phyloP scores from a whole-genome alignment of 2,797 vertebrate genomes.

The Schizopygopsis pylzovi region DNA sequence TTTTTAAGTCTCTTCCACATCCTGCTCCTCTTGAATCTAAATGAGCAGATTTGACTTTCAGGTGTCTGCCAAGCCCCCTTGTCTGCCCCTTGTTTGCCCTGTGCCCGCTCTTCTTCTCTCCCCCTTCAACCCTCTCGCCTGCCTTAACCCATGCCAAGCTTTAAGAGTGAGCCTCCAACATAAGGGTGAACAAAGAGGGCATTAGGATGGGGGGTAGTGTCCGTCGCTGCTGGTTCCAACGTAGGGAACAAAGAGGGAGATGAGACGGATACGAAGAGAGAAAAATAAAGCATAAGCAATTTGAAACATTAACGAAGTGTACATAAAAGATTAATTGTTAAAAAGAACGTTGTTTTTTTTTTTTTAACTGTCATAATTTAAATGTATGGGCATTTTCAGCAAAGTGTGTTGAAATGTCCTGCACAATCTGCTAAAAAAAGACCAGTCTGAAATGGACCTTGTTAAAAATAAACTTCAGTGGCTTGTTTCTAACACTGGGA shows the following conservation, averaged over 20 bases:
- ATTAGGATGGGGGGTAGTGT: conserved; percentile 69
- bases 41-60: conserved; percentile 84
- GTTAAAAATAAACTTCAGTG: conserved; percentile 17
- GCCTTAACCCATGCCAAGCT: conserved; percentile 45
- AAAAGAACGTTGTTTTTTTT: not conserved
- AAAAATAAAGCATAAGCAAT: not conserved
- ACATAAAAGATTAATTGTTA: not conserved
- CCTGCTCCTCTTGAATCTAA: conserved; percentile 77
- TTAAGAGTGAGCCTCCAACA: conserved; percentile 60
- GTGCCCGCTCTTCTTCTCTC: conserved; percentile 70
- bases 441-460: conserved; percentile 8
- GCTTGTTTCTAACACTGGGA: not conserved
- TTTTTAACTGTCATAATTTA: not conserved
- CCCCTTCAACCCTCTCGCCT: conserved; percentile 49
- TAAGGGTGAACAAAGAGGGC: conserved; percentile 71
- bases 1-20: conserved; percentile 43
- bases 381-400: not conserved
- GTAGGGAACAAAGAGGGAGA: conserved; percentile 44
- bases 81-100: conserved; percentile 67
- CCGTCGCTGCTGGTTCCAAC: conserved; percentile 66
- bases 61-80: conserved; percentile 79
- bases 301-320: not conserved
- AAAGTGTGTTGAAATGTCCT: not conserved
- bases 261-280: not conserved
- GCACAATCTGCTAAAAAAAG: conserved; percentile 1